Evolutionary conservation across 2,113 vertebrate genomes (phyloP), one percentile per base, ranked within the genome.

Genomic region (Oncorhynchus tshawytscha): DNA sequence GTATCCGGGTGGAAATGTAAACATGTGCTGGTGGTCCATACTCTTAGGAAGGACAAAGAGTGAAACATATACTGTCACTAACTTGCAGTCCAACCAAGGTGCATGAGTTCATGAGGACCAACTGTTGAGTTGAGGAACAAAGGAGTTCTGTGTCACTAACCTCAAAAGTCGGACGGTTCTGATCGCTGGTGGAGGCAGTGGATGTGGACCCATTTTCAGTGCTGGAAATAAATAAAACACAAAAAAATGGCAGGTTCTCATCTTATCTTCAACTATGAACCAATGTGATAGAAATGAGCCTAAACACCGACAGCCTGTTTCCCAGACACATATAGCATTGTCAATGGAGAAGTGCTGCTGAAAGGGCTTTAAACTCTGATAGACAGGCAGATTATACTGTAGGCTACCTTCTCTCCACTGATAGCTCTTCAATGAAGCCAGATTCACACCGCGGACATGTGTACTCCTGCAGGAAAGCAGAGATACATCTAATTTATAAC

Each of bases 361-460:
- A 45, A 57, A 57, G 54, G 4, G 18, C 7, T 62, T 62, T 22
- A 22, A 22, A 62, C 59, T 62, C 59, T 5, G 59, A 22, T 45
- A 11, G 59, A 62, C 20, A n/a, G 9, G 11, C n/a, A n/a, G 31
- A 34, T 54, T 7, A 73, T 8, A 57, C 73, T 70, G n/a, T 93
- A 45, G 39, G 39, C 39, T 45, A 98, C 97, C 96, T 97, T 11
- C 91, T 92, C 81, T 96, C 95, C 78, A 95, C 96, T 0, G 95
- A 91, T 71, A 99, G 93, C 73, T 97, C 96, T 79, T 99, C 97
- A 20, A 99, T 97, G 80, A 99, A 99, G 20, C 97, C 97, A 57
- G 96, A 97, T 31, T 97, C 95, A 75, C 97, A 99, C 73, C 91
- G 90, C 0, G 96, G 97, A 89, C 97, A 99, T 68, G 95, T 97